Evolutionary conservation across 2,113 vertebrate genomes (phyloP).

Genomic region (Tapirus terrestris): DNA sequence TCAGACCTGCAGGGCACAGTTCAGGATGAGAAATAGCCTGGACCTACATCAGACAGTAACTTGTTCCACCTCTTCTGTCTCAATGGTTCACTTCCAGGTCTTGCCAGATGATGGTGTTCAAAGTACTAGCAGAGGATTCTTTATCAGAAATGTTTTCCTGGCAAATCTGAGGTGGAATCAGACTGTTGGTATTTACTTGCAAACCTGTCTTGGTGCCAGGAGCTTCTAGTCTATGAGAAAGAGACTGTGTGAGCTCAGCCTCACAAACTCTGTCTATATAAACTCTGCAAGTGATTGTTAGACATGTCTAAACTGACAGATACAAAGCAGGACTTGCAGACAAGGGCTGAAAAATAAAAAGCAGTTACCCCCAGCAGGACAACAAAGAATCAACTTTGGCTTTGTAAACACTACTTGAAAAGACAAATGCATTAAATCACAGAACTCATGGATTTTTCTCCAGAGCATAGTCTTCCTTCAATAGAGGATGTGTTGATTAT

Average conservation of each 20-base stretch:
- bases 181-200: not conserved
- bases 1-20: not conserved
- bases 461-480: not conserved
- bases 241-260: not conserved
- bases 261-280: conserved; percentile 10
- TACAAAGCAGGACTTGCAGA: conserved; percentile 39
- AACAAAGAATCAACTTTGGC: not conserved
- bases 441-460: conserved; percentile 48
- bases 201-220: not conserved
- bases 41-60: not conserved
- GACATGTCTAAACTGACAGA: conserved; percentile 31
- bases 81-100: not conserved
- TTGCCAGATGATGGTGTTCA: conserved; percentile 6
- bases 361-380: not conserved
- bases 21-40: not conserved
- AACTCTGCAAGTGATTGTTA: conserved; percentile 9
- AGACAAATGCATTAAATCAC: not conserved
- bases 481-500: not conserved
- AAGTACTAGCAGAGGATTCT: not conserved
- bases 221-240: conserved; percentile 11
- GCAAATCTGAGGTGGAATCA: not conserved
- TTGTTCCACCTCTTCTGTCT: not conserved
- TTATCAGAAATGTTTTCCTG: not conserved
- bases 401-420: not conserved
- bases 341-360: conserved; percentile 55